phyloP scores from a whole-genome alignment of 2,113 vertebrate genomes.

The Malurus melanocephalus region DNA sequence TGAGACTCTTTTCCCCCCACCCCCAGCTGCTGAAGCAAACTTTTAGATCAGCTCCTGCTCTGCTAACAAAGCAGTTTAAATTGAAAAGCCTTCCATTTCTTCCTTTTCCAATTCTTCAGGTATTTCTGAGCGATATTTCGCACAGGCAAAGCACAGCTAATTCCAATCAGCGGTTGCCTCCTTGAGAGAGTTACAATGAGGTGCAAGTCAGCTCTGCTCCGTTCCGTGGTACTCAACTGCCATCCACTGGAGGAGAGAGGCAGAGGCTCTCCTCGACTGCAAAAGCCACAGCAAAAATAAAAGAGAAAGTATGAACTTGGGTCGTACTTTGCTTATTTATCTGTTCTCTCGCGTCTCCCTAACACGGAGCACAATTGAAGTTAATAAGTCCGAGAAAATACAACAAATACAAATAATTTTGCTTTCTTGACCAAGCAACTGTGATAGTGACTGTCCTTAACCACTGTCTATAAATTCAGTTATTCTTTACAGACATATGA shows the following conservation, averaged over 20 bases:
- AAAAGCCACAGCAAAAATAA: background rate
- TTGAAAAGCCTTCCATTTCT: conserved; percentile 10
- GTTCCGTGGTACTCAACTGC: conserved; percentile 67
- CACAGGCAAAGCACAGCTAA: conserved; percentile 55
- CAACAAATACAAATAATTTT: background rate
- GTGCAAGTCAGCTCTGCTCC: background rate
- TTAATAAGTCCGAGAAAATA: background rate
- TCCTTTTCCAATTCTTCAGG: conserved; percentile 28
- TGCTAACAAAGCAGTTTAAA: conserved; percentile 10
- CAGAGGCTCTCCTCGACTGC: background rate
- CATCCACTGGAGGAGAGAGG: conserved; percentile 71
- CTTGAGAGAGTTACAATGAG: background rate
- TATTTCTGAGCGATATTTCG: conserved; percentile 58
- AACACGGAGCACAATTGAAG: fast-evolving
- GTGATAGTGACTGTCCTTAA: background rate
- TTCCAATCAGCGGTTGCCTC: conserved; percentile 57
- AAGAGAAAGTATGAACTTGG: background rate
- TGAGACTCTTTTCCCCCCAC: background rate
- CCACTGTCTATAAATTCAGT: background rate
- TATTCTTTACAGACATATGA: background rate
- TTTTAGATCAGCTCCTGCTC: background rate
- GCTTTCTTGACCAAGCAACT: background rate
- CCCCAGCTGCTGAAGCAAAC: background rate
- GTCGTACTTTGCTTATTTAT: background rate
- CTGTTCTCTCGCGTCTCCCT: background rate